These are phyloP conservation scores for Anthoscopus minutus DNA, from an alignment of 2,113 vertebrate genomes.

Conservation along the genomic window DNA sequence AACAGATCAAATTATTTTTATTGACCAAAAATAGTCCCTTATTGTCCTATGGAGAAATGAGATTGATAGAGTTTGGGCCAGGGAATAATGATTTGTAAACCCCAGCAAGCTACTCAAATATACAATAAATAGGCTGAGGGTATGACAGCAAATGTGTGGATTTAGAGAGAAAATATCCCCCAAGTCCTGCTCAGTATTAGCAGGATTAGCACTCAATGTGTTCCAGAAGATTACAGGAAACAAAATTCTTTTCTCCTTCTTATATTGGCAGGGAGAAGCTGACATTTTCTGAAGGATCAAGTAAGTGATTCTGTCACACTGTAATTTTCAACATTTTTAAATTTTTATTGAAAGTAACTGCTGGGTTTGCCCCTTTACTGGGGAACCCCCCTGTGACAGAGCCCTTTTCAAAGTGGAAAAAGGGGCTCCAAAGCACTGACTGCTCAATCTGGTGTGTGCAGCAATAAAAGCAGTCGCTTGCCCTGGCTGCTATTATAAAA, in stretches of 20 bases:
- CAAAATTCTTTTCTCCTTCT: neutral
- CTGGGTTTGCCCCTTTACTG: neutral
- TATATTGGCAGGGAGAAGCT: neutral
- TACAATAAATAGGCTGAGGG: neutral
- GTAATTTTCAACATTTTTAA: neutral
- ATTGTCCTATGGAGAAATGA: neutral
- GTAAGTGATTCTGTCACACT: too few relatives aligned
- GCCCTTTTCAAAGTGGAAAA: neutral
- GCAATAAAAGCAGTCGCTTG: neutral
- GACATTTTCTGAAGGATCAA: neutral
- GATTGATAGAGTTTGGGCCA: neutral
- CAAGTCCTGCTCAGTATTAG: neutral
- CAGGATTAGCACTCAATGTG: neutral
- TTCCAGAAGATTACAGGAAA: neutral
- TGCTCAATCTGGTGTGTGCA: too few relatives aligned
- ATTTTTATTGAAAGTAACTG: neutral
- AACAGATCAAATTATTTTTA: neutral
- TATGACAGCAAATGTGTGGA: neutral
- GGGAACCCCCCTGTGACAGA: neutral
- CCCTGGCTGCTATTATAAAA: neutral
- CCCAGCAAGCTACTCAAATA: neutral
- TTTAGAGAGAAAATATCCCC: neutral
- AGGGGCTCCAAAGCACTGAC: neutral
- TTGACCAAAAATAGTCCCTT: neutral
- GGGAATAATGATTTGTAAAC: neutral